Evolutionary conservation across 1,140 invertebrate species (phyloP), one percentile per base, ranked within the genome.

Genomic region (Heliconius himera): DNA sequence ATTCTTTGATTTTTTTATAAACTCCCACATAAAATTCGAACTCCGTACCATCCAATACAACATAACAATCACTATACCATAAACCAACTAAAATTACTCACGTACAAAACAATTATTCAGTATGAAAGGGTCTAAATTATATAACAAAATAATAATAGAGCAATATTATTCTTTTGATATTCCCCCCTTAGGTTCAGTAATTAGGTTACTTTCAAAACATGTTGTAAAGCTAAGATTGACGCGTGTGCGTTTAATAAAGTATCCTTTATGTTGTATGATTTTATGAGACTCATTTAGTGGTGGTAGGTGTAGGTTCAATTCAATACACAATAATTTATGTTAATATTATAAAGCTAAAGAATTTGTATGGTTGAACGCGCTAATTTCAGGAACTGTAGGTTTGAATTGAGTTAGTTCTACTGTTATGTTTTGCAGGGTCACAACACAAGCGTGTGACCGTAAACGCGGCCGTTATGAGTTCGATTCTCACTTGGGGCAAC

Each of bases 121-220:
- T 29, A 66, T 78, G n/a, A 78, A 49, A 73, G n/a, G 51, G 38
- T 66, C 36, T 18, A 70, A 49, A 76, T 70, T 38, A 76, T 11
- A 74, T 73, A 73, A 70, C 51, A 46, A 29, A 71, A 66, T 66
- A 74, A 66, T 66, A 78, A 78, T 74, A 66, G 73, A 73, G 16
- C 46, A 78, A 66, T 74, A 74, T 60, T 66, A 74, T 54, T 46
- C 74, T 70, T 70, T 38, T 38, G 75, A 38, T 74, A 60, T 66
- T 51, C 54, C 4, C 73, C 74, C 54, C 54, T 75, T 22, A 49
- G 22, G 26, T 6, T 22, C 33, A 56, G 60, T 22, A 56, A 75
- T 75, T 38, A 66, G 26, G 38, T 75, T 75, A 75, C 54, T 56
- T 29, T 60, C 54, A 66, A 74, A 75, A 75, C 74, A 66, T 22